Evolutionary conservation across 2,888 invertebrate genomes (phyloP).

Genomic region (Eupithecia pulchellata): DNA sequence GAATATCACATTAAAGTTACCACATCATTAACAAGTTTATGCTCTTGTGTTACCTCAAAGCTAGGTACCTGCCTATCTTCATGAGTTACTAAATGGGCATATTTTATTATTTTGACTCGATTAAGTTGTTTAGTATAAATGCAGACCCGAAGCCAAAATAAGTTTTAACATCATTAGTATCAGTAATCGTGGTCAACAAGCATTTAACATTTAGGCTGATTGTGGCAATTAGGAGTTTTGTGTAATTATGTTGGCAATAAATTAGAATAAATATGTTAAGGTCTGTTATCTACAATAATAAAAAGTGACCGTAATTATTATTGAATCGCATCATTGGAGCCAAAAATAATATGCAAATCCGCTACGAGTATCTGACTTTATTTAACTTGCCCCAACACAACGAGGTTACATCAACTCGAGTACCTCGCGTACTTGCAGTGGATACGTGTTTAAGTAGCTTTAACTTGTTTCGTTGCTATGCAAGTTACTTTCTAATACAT

Average conservation of each 20-base stretch:
- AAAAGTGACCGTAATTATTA: constrained; percentile 4
- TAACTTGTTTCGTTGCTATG: constrained; percentile 78
- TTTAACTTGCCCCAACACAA: constrained; percentile 70
- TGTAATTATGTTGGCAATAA: not conserved
- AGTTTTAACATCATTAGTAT: not conserved
- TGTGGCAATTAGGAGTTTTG: constrained; percentile 1
- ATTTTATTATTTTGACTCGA: not conserved
- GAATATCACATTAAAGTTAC: constrained; percentile 66
- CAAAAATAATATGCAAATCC: constrained; percentile 53
- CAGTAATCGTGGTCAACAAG: constrained; percentile 7
- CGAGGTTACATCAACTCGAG: constrained; percentile 77
- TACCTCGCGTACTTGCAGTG: constrained; percentile 68
- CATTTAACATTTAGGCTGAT: not conserved
- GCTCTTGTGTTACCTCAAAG: constrained; percentile 52
- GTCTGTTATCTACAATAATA: constrained; percentile 1
- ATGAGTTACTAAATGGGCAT: constrained; percentile 10
- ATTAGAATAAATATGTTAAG: constrained; percentile 2
- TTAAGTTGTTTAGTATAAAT: constrained; percentile 9
- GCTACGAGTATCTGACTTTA: constrained; percentile 63
- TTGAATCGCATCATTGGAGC: constrained; percentile 36
- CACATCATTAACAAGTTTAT: constrained; percentile 71
- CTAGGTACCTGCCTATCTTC: constrained; percentile 43
- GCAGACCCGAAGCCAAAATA: constrained; percentile 1
- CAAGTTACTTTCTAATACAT: constrained; percentile 81
- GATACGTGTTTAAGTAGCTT: constrained; percentile 65